A percentile compares a stretch with the other conserved stretches of the same genome.
Conservation (phyloP, 2,113 vertebrate genomes). For the Phodopus roborovskii region DNA sequence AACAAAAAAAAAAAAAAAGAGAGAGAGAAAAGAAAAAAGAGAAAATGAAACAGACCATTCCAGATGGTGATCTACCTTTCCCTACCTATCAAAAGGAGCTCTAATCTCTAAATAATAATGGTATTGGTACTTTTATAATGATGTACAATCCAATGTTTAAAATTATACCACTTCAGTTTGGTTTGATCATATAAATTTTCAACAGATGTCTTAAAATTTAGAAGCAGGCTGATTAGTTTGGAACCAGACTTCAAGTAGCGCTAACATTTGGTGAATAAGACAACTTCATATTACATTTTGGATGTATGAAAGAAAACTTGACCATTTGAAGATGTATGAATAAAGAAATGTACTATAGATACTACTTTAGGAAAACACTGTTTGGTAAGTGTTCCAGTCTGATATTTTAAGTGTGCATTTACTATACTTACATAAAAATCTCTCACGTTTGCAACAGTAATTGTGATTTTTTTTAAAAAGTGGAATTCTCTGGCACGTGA, state of each 20-base stretch:
- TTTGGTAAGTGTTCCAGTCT: conserved; percentile 79
- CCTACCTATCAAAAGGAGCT: conserved; percentile 93
- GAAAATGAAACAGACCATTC: conserved; percentile 91
- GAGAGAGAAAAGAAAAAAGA: conserved; percentile 59
- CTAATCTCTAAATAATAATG: conserved; percentile 85
- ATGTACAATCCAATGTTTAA: conserved; percentile 81
- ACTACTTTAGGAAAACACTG: conserved; percentile 76
- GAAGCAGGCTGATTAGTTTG: conserved; percentile 77
- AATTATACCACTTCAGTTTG: conserved; percentile 72
- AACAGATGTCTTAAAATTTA: conserved; percentile 78
- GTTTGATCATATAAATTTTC: conserved; percentile 81
- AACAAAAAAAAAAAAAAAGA: conserved; percentile 35
- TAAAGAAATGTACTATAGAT: conserved; percentile 78
- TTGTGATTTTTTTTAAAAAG: conserved; percentile 72
- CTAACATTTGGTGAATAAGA: conserved; percentile 78
- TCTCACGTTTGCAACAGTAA: conserved; percentile 75
- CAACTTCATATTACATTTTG: conserved; percentile 72
- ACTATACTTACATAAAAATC: conserved; percentile 71
- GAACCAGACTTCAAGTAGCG: conserved; percentile 78
- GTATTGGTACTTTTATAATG: conserved; percentile 74
- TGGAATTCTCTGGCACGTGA: conserved; percentile 72
- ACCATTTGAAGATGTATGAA: conserved; percentile 73
- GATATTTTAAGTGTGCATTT: conserved; percentile 66
- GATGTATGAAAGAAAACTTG: conserved; percentile 79
- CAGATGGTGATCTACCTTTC: conserved; percentile 86